Percentiles rank a stretch among this genome's conserved stretches.
Conservation (phyloP, 1,140 invertebrate species). For the Trichoplusia ni region DNA sequence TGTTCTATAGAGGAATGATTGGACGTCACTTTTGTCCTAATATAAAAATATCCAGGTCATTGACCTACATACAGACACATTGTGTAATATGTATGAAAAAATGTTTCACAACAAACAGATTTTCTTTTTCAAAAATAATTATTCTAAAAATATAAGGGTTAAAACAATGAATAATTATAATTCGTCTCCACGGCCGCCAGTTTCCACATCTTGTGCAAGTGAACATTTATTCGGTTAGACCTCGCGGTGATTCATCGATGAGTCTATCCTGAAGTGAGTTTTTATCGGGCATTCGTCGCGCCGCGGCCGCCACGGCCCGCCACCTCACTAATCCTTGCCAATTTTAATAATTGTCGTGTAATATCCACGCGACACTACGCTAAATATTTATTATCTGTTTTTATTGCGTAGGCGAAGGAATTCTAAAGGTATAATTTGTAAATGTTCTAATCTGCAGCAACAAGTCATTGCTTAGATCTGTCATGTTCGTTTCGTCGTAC, state of each 20-base stretch:
- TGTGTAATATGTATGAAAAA: too few relatives aligned
- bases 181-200: constrained; percentile 51
- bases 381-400: neutral
- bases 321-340: constrained; percentile 31
- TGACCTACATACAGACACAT: too few relatives aligned
- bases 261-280: constrained; percentile 76
- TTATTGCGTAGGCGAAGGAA: constrained; percentile 13
- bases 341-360: constrained; percentile 5
- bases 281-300: constrained; percentile 68
- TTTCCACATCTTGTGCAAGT: constrained; percentile 73
- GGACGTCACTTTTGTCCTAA: too few relatives aligned
- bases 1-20: too few relatives aligned
- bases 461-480: neutral
- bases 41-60: too few relatives aligned
- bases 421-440: neutral
- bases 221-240: constrained; percentile 69
- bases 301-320: constrained; percentile 24
- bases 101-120: too few relatives aligned
- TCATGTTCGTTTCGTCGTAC: neutral
- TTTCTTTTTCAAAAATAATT: too few relatives aligned
- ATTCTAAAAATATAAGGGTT: too few relatives aligned
- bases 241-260: constrained; percentile 75
- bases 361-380: neutral
- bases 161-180: neutral
- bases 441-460: neutral